Percentiles rank a stretch among this genome's conserved stretches.
These are phyloP conservation scores for Oophaga pumilio DNA, from an alignment of 2,113 vertebrate genomes.

Conservation along the genomic window DNA sequence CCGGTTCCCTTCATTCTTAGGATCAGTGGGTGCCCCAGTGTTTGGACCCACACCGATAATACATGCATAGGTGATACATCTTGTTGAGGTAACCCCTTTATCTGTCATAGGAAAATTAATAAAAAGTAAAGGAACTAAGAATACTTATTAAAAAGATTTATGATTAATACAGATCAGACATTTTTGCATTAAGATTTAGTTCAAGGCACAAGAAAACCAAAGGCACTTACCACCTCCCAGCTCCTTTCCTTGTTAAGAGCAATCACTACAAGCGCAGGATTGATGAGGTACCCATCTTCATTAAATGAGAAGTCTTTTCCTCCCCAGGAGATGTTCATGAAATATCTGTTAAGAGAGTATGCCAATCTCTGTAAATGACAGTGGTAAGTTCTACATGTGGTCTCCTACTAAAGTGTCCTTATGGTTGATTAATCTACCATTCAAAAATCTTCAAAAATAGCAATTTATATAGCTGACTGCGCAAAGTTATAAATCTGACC, in stretches of 20 bases:
- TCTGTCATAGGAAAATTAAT: not conserved
- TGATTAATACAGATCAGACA: not conserved
- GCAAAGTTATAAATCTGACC: constrained; percentile 1
- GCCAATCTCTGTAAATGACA: constrained; percentile 28
- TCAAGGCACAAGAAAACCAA: not conserved
- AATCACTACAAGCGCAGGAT: constrained; percentile 91
- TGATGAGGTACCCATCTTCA: constrained; percentile 88
- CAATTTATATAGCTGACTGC: not conserved
- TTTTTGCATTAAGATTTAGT: not conserved
- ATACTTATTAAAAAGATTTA: not conserved
- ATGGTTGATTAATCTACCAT: constrained; percentile 36
- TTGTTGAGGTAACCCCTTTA: too few relatives aligned
- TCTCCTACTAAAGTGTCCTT: constrained; percentile 4
- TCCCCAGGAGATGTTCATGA: constrained; percentile 91
- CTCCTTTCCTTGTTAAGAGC: constrained; percentile 86
- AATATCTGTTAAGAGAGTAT: constrained; percentile 77
- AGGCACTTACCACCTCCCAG: constrained; percentile 91
- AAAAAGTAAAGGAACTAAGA: not conserved
- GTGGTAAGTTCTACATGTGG: not conserved
- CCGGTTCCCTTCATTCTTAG: too few relatives aligned
- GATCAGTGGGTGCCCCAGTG: too few relatives aligned
- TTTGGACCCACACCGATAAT: too few relatives aligned
- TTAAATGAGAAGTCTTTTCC: constrained; percentile 92
- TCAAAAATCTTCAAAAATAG: not conserved
- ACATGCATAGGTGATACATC: too few relatives aligned